Evolutionary conservation across 2,113 vertebrate genomes (phyloP).

Genomic region (Amia ocellicauda): DNA sequence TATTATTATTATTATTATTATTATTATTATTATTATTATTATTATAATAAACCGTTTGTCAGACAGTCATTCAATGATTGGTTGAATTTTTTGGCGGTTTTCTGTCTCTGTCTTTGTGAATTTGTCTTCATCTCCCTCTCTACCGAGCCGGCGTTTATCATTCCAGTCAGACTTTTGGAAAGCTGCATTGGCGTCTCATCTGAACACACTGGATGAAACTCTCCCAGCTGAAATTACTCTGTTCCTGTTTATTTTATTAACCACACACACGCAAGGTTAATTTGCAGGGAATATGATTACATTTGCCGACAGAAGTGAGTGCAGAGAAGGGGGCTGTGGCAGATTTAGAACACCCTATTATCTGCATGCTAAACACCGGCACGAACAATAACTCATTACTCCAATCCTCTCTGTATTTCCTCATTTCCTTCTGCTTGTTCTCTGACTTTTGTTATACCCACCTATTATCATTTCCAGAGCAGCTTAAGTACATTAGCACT

Average conservation of each 20-base stretch:
- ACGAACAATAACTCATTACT: constrained; percentile 7
- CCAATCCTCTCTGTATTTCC: neutral
- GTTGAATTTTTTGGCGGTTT: no score
- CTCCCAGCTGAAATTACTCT: constrained; percentile 42
- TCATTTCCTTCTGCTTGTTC: neutral
- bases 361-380: neutral
- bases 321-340: constrained; percentile 36
- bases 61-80: no score
- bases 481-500: no score
- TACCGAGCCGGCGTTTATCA: constrained; percentile 59
- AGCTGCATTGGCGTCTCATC: constrained; percentile 32
- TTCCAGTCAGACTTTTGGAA: constrained; percentile 47
- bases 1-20: no score
- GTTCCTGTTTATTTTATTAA: constrained; percentile 50
- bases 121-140: neutral
- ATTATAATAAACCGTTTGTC: no score
- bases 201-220: constrained; percentile 45
- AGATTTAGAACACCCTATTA: constrained; percentile 20
- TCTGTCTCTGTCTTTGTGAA: no score
- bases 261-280: constrained; percentile 49
- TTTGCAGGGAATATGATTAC: constrained; percentile 46
- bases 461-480: neutral
- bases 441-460: constrained; percentile 1
- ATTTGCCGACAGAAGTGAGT: constrained; percentile 38
- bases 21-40: no score